phyloP scores from a whole-genome alignment of 53 echinoderm and acorn worm species.

The Glandiceps talaboti region DNA sequence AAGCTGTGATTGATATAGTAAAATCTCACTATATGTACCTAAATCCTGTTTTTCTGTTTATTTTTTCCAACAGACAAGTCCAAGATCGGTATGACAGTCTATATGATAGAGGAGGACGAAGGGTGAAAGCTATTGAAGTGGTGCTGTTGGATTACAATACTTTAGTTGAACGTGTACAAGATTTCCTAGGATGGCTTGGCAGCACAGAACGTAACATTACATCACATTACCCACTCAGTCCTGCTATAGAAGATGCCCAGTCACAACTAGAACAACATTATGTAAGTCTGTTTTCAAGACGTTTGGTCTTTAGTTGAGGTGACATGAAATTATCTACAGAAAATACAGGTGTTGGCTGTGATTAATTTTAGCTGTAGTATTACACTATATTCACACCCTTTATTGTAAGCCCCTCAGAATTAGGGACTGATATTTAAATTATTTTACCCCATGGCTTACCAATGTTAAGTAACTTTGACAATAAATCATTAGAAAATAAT shows the following conservation, averaged over 20 bases:
- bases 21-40: too few species aligned
- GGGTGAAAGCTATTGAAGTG: slow-evolving; percentile 24
- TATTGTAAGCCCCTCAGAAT: too few species aligned
- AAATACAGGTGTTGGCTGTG: too few species aligned
- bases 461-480: too few species aligned
- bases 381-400: too few species aligned
- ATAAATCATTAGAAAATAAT: too few species aligned
- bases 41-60: not conserved
- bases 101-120: not conserved
- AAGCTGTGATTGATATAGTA: too few species aligned
- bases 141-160: slow-evolving; percentile 49
- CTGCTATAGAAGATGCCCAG: slow-evolving; percentile 38
- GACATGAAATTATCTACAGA: too few species aligned
- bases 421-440: too few species aligned
- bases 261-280: slow-evolving; percentile 35
- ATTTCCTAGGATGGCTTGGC: slow-evolving; percentile 50
- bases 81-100: not conserved
- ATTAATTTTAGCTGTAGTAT: too few species aligned
- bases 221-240: slow-evolving; percentile 35
- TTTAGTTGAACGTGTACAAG: slow-evolving; percentile 47
- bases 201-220: slow-evolving; percentile 19
- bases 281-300: slow-evolving; percentile 43
- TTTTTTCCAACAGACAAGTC: not conserved
- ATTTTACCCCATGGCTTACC: too few species aligned
- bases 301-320: too few species aligned